A percentile compares a stretch with the other conserved stretches of the same genome.
Evolutionary conservation across 2,113 vertebrate genomes (phyloP).

Genomic region (Larimichthys crocea): DNA sequence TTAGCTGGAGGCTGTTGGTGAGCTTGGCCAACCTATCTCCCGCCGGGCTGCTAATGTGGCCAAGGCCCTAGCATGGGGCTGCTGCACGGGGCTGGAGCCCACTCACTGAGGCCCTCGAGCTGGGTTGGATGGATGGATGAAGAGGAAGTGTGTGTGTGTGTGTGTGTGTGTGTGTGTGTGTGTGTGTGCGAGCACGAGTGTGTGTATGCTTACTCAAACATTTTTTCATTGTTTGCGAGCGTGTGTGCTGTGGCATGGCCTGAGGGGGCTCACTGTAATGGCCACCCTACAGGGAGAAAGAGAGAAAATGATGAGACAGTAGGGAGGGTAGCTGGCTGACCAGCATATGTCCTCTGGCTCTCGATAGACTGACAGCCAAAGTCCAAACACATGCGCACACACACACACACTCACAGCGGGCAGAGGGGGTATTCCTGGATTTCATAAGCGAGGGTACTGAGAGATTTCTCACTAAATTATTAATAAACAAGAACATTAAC

Average conservation of each 20-base stretch:
- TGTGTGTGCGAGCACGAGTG: background rate
- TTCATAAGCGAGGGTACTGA: conserved; percentile 11
- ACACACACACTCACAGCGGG: conserved; percentile 30
- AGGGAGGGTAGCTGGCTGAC: conserved; percentile 63
- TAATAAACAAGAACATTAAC: conserved; percentile 42
- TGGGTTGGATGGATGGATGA: conserved; percentile 49
- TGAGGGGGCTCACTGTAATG: conserved; percentile 68
- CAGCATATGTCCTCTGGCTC: conserved; percentile 68
- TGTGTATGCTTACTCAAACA: conserved; percentile 28
- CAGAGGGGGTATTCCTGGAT: conserved; percentile 33
- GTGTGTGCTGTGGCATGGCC: conserved; percentile 54
- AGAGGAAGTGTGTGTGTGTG: background rate
- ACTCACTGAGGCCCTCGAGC: conserved; percentile 68
- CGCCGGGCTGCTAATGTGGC: conserved; percentile 76
- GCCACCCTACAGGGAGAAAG: conserved; percentile 67
- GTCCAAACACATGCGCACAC: conserved; percentile 22
- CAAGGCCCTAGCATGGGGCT: conserved; percentile 62
- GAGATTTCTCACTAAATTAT: conserved; percentile 44
- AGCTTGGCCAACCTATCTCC: conserved; percentile 47
- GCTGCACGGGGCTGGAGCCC: conserved; percentile 45
- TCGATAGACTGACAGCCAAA: conserved; percentile 50
- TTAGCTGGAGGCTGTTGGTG: conserved; percentile 65
- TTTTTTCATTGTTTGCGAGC: conserved; percentile 31
- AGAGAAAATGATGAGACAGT: conserved; percentile 69
- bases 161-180: conserved; percentile 11